Evolutionary conservation across 1,140 invertebrate genomes (phyloP).

Genomic region (Drosophila bipectinata): DNA sequence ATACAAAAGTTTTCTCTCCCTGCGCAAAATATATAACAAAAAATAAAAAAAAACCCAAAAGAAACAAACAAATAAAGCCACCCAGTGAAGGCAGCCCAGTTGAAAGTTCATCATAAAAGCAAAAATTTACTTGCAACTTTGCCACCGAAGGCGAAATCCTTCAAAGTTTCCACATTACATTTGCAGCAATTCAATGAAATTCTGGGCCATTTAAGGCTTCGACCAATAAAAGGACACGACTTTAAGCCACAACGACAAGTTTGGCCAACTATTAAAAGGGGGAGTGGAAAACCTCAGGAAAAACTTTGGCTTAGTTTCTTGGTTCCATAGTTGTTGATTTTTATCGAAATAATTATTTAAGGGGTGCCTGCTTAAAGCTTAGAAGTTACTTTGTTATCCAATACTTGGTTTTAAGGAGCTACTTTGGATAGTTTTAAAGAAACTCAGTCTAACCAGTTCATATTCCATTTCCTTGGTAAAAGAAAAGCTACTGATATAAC

Average conservation of each 20-base stretch:
- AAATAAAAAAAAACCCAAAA: conserved; percentile 22
- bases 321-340: not conserved
- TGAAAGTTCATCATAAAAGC: conserved; percentile 47
- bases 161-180: conserved; percentile 41
- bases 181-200: conserved; percentile 40
- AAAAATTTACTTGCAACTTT: conserved; percentile 50
- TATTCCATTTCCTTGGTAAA: not conserved
- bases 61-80: conserved; percentile 54
- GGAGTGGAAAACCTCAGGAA: not conserved
- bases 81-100: conserved; percentile 34
- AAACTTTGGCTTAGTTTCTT: conserved; percentile 6
- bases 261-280: not conserved
- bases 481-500: not conserved
- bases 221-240: conserved; percentile 19
- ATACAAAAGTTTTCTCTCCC: conserved; percentile 42
- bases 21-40: conserved; percentile 30
- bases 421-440: not conserved
- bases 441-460: no score
- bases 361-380: not conserved
- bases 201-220: conserved; percentile 38
- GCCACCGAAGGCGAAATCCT: conserved; percentile 38
- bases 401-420: not conserved
- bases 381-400: not conserved
- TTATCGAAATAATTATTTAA: conserved; percentile 18
- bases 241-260: not conserved